Conservation (phyloP, 2,888 invertebrate genomes). For the Epirrita christyi region DNA sequence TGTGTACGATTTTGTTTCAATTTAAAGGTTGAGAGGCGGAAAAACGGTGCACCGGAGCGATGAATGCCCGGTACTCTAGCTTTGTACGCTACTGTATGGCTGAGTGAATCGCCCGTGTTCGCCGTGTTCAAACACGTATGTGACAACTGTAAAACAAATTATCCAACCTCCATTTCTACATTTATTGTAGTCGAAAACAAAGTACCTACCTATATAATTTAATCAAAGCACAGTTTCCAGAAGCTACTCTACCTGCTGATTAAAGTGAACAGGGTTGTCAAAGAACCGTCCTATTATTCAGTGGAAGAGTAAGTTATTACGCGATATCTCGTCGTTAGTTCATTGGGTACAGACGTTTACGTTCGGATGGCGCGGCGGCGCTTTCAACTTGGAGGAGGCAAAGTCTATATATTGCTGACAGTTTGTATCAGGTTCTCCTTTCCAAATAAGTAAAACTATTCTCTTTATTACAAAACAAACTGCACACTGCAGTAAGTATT, state of each 20-base stretch:
- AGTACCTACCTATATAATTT: neutral
- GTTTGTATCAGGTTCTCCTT: neutral
- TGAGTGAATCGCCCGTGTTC: slow-evolving; percentile 56
- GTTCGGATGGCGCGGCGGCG: slow-evolving; percentile 34
- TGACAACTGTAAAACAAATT: slow-evolving; percentile 52
- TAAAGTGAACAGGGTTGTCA: slow-evolving; percentile 41
- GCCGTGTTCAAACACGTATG: slow-evolving; percentile 45
- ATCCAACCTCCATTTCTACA: slow-evolving; percentile 47
- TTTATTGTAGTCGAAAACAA: slow-evolving; percentile 36
- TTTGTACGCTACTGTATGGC: slow-evolving; percentile 68
- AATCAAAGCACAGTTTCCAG: slow-evolving; percentile 6
- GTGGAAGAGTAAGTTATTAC: slow-evolving; percentile 55
- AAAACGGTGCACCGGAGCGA: slow-evolving; percentile 68
- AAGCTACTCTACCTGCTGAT: slow-evolving; percentile 27
- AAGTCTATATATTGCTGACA: slow-evolving; percentile 6
- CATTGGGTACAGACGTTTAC: slow-evolving; percentile 46
- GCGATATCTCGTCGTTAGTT: slow-evolving; percentile 61
- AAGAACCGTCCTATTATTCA: slow-evolving; percentile 39
- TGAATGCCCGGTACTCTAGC: slow-evolving; percentile 65
- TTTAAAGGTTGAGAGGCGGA: slow-evolving; percentile 71
- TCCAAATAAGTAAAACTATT: neutral
- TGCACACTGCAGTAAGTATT: no score
- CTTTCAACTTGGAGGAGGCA: slow-evolving; percentile 28
- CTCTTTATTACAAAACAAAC: no score
- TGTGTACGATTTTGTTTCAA: slow-evolving; percentile 70